Evolutionary conservation across 2,797 vertebrate species (phyloP), one percentile per base, ranked within the genome.

Genomic region (Ficedula albicollis): DNA sequence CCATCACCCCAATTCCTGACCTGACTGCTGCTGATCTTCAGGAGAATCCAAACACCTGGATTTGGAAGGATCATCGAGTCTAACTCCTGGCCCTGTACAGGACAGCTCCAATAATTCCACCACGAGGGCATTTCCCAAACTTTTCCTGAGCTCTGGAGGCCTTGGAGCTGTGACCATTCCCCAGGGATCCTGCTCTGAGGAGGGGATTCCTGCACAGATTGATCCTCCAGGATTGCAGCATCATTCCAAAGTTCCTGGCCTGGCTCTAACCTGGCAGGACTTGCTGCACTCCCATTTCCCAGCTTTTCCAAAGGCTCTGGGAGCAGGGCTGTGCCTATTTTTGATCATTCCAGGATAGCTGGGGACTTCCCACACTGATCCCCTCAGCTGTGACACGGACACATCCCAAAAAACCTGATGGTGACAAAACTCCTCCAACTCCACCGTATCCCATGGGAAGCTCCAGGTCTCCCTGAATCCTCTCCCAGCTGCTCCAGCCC

Each of bases 131-230:
- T 76, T 70, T 29, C 30, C 51, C 87, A 77, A 18, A 39, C 3
- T 51, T 62, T 58, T 46, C n/a, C 29, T 17, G 58, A 58, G 21
- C 10, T 34, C 72, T 39, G 72, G 32, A 52, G 32, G 27, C 34
- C 23, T 11, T 29, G 32, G 41, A 11, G 13, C 10, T 5, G 32
- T 15, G 55, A 5, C 34, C 60, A 41, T 32, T 13, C 34, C 76
- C 29, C 59, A n/a, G 5, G 25, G 4, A 66, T 44, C n/a, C 38
- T 9, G 11, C 48, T 62, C 64, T 17, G 6, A 59, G 60, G 25
- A 62, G 36, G 10, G 4, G 6, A 18, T 11, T 1, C 30, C 49
- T 7, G 2, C 48, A 14, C 1, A 0, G 1, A 34, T 36, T 5
- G 19, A 18, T 46, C 49, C 46, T 21, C 19, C 60, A 39, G 41